Conservation (phyloP, 2,797 vertebrate species). For the Mormyrus proboscirostris region DNA sequence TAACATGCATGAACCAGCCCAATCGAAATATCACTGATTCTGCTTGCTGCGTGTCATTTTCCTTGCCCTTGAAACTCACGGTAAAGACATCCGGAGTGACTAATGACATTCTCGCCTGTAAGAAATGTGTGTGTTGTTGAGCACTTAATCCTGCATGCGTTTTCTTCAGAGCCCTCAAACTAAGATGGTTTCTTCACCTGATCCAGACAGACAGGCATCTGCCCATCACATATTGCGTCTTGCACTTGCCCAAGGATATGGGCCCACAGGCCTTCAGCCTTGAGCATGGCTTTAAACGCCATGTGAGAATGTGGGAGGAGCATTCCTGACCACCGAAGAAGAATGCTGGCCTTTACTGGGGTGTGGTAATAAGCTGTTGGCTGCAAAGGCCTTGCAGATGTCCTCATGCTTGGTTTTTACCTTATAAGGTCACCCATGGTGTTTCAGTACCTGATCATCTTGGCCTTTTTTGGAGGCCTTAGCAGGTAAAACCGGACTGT, state of each 20-base stretch:
- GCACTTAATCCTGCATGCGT: neutral
- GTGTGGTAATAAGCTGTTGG: constrained; percentile 54
- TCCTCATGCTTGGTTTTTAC: constrained; percentile 52
- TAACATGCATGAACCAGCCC: neutral
- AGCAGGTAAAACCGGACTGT: constrained; percentile 35
- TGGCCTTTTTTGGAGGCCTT: constrained; percentile 39
- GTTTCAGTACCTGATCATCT: constrained; percentile 29
- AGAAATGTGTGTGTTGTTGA: neutral
- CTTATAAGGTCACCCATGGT: constrained; percentile 55
- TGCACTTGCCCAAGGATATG: neutral
- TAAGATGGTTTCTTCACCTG: neutral
- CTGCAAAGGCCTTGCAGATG: constrained; percentile 57
- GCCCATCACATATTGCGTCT: neutral
- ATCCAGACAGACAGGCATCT: neutral
- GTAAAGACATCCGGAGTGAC: neutral
- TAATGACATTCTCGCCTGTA: neutral
- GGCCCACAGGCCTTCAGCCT: neutral
- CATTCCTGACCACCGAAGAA: constrained; percentile 19
- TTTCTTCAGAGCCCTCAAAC: neutral
- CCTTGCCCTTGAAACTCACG: neutral
- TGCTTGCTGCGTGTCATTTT: neutral
- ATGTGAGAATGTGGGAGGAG: neutral
- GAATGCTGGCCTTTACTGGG: constrained; percentile 38
- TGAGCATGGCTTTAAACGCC: neutral
- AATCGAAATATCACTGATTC: neutral